phyloP scores from a whole-genome alignment of 1,140 invertebrate species.

The Drosophila trapezifrons region DNA sequence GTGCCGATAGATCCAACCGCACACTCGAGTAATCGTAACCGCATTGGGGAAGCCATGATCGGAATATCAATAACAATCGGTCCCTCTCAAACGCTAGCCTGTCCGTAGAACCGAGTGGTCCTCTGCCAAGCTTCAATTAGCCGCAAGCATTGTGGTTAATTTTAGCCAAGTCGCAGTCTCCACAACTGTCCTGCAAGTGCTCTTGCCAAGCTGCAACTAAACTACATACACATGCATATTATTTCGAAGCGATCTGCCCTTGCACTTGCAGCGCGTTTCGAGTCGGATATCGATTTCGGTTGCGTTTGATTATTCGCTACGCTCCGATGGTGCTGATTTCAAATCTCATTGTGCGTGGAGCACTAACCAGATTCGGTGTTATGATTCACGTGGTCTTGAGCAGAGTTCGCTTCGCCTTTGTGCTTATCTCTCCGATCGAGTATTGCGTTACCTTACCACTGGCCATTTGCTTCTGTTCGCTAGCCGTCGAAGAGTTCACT shows the following conservation, averaged over 20 bases:
- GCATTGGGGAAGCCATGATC: constrained; percentile 42
- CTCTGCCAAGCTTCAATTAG: constrained; percentile 29
- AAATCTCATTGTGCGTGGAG: constrained; percentile 40
- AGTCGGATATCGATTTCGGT: constrained; percentile 40
- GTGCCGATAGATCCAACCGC: constrained; percentile 11
- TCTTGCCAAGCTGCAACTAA: constrained; percentile 9
- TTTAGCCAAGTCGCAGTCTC: constrained; percentile 24
- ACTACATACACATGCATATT: constrained; percentile 9
- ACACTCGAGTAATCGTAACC: constrained; percentile 30
- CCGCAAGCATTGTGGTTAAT: constrained; percentile 43
- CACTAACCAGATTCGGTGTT: constrained; percentile 27
- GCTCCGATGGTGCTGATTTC: constrained; percentile 32
- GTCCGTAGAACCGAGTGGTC: background rate
- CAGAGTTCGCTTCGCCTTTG: constrained; percentile 7
- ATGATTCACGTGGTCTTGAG: constrained; percentile 44
- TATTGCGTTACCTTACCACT: constrained; percentile 43
- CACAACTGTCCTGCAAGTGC: constrained; percentile 20
- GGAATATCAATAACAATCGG: constrained; percentile 47
- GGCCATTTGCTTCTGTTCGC: constrained; percentile 4
- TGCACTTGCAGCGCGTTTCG: constrained; percentile 32
- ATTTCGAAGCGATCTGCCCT: constrained; percentile 22
- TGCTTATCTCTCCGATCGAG: constrained; percentile 14
- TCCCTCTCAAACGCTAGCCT: constrained; percentile 4
- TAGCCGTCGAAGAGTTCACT: constrained; percentile 17
- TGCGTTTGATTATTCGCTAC: constrained; percentile 43